These are phyloP conservation scores for Druceiella hillmani DNA, from an alignment of 2,888 invertebrate genomes.

Conservation along the genomic window DNA sequence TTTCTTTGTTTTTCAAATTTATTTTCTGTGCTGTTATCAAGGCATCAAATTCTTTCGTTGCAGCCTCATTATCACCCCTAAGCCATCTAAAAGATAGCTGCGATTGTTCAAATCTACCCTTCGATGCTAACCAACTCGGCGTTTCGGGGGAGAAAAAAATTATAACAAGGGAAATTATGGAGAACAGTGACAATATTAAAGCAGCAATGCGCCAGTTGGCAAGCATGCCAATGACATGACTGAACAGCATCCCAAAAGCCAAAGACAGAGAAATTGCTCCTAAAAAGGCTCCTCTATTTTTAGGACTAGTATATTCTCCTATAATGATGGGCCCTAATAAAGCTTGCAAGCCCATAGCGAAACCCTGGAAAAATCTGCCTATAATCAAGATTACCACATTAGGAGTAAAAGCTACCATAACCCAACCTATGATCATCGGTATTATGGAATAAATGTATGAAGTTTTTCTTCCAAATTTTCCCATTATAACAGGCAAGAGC, in stretches of 20 bases:
- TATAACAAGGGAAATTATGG: slow-evolving; percentile 41
- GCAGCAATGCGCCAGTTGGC: slow-evolving; percentile 56
- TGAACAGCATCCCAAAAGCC: slow-evolving; percentile 57
- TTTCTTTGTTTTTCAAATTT: too few species aligned
- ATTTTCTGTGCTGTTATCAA: slow-evolving; percentile 41
- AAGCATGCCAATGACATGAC: slow-evolving; percentile 60
- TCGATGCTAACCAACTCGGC: slow-evolving; percentile 60
- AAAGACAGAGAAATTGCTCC: slow-evolving; percentile 58
- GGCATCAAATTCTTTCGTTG: slow-evolving; percentile 38
- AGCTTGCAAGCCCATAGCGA: slow-evolving; percentile 50
- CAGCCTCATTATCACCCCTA: slow-evolving; percentile 46
- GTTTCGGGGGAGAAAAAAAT: slow-evolving; percentile 56
- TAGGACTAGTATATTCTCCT: slow-evolving; percentile 55
- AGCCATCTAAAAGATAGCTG: slow-evolving; percentile 55
- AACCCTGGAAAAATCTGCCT: slow-evolving; percentile 43
- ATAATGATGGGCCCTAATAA: slow-evolving; percentile 51
- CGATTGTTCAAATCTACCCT: slow-evolving; percentile 52
- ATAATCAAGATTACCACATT: slow-evolving; percentile 39
- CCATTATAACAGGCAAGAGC: slow-evolving; percentile 39
- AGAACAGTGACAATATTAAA: slow-evolving; percentile 41
- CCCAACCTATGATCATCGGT: slow-evolving; percentile 48
- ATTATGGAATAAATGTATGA: slow-evolving; percentile 43
- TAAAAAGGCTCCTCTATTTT: slow-evolving; percentile 57
- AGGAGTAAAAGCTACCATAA: slow-evolving; percentile 40
- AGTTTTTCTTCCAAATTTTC: slow-evolving; percentile 46